Conservation (phyloP, 1,140 invertebrate species). For the Megalonaias nervosa region DNA sequence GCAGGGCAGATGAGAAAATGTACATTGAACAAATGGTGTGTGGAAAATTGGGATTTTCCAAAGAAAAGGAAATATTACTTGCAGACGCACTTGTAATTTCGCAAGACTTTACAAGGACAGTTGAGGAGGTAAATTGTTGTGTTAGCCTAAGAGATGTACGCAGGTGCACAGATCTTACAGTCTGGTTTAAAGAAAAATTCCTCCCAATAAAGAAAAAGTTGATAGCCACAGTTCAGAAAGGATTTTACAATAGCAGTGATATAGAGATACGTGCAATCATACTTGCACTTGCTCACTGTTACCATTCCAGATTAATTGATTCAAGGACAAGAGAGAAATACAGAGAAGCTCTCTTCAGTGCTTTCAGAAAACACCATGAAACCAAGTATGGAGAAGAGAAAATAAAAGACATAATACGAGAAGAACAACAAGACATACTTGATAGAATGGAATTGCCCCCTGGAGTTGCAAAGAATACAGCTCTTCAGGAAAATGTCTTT, state of each 20-base stretch:
- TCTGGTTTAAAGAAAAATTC: no score
- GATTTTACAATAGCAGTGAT: constrained; percentile 8
- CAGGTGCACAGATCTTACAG: constrained; percentile 42
- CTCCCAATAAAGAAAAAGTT: no score
- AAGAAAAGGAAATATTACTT: constrained; percentile 7
- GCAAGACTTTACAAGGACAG: constrained; percentile 41
- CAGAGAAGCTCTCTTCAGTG: constrained; percentile 27
- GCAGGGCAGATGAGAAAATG: constrained; percentile 38
- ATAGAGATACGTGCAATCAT: constrained; percentile 34
- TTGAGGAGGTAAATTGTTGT: constrained; percentile 32
- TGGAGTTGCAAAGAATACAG: constrained; percentile 40
- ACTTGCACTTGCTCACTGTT: constrained; percentile 47
- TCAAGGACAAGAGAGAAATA: constrained; percentile 28
- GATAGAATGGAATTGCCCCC: constrained; percentile 18
- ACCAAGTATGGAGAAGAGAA: not conserved
- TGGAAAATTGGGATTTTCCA: constrained; percentile 11
- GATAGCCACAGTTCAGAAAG: constrained; percentile 13
- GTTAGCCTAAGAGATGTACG: constrained; percentile 58
- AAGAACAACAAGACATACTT: constrained; percentile 21
- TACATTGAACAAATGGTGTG: constrained; percentile 48
- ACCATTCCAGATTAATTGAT: constrained; percentile 42
- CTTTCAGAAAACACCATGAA: not conserved
- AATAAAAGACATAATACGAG: constrained; percentile 4
- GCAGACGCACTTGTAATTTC: constrained; percentile 31
- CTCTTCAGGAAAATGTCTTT: constrained; percentile 57